These are phyloP conservation scores for Latheticus oryzae DNA, from an alignment of 2,888 invertebrate species.

Conservation along the genomic window DNA sequence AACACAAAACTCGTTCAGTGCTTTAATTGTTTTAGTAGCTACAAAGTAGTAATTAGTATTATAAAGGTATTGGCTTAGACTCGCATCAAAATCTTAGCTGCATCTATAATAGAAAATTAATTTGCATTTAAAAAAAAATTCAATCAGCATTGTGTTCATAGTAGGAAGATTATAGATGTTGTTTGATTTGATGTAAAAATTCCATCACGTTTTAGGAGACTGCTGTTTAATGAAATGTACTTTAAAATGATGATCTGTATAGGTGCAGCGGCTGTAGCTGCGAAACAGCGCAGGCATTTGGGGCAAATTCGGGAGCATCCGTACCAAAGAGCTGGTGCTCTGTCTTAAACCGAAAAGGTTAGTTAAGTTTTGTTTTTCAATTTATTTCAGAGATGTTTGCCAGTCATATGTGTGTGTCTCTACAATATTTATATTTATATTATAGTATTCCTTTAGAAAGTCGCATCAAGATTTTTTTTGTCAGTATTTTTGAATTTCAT, in stretches of 20 bases:
- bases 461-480: constrained; percentile 42
- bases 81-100: constrained; percentile 21
- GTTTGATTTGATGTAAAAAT: constrained; percentile 24
- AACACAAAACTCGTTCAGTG: constrained; percentile 39
- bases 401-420: constrained; percentile 51
- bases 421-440: constrained; percentile 39
- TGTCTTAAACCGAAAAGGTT: constrained; percentile 69
- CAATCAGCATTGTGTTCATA: constrained; percentile 17
- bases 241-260: constrained; percentile 58
- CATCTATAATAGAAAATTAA: constrained; percentile 21
- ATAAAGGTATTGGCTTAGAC: constrained; percentile 14
- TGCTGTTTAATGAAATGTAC: constrained; percentile 48
- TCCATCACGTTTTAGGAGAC: constrained; percentile 47
- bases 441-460: constrained; percentile 31
- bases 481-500: constrained; percentile 60
- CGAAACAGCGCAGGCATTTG: constrained; percentile 84
- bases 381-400: constrained; percentile 47
- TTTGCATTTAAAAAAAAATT: too few species aligned
- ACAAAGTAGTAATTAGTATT: constrained; percentile 53
- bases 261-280: constrained; percentile 85
- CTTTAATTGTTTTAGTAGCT: constrained; percentile 58
- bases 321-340: constrained; percentile 95
- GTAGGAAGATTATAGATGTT: constrained; percentile 13
- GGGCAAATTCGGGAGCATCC: constrained; percentile 96
- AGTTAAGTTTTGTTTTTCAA: constrained; percentile 58